These are phyloP conservation scores for Teleogryllus occipitalis DNA, from an alignment of 1,140 invertebrate genomes.

Conservation along the genomic window DNA sequence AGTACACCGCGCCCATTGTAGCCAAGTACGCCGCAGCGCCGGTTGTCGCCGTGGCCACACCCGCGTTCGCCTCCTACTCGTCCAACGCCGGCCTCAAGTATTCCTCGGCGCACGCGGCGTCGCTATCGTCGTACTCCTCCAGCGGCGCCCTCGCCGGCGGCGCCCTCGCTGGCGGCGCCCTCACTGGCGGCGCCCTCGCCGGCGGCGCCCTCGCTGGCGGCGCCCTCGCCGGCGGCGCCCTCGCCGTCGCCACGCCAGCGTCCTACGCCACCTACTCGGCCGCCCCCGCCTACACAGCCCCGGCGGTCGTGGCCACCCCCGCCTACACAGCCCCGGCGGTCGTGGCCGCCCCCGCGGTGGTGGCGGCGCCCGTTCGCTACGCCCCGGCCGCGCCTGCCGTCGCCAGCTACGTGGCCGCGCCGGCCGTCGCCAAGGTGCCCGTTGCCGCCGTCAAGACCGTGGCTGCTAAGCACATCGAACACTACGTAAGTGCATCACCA, in stretches of 20 bases:
- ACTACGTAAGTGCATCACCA: constrained; percentile 5
- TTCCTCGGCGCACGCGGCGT: too few relatives aligned
- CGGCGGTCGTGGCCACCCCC: background rate
- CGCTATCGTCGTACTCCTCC: background rate
- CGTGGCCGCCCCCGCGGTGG: background rate
- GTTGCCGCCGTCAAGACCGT: background rate
- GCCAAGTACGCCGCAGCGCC: constrained; percentile 7
- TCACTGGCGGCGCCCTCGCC: constrained; percentile 14
- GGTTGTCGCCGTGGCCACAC: constrained; percentile 1
- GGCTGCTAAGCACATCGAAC: background rate
- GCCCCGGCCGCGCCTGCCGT: constrained; percentile 6
- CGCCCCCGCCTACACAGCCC: constrained; percentile 5
- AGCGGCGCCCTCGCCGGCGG: constrained; percentile 16
- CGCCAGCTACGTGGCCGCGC: background rate
- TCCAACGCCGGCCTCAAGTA: constrained; percentile 17
- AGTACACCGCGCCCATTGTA: background rate
- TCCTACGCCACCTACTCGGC: background rate
- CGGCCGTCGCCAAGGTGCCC: background rate
- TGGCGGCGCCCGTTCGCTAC: constrained; percentile 8
- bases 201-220: background rate
- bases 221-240: constrained; percentile 7
- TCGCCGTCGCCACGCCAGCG: constrained; percentile 10
- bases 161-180: constrained; percentile 19
- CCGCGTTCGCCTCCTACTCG: constrained; percentile 10
- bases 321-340: constrained; percentile 9